A percentile compares a stretch with the other conserved stretches of the same genome.
These are phyloP conservation scores for Anarsia innoxiella DNA, from an alignment of 2,888 invertebrate genomes.

Conservation along the genomic window DNA sequence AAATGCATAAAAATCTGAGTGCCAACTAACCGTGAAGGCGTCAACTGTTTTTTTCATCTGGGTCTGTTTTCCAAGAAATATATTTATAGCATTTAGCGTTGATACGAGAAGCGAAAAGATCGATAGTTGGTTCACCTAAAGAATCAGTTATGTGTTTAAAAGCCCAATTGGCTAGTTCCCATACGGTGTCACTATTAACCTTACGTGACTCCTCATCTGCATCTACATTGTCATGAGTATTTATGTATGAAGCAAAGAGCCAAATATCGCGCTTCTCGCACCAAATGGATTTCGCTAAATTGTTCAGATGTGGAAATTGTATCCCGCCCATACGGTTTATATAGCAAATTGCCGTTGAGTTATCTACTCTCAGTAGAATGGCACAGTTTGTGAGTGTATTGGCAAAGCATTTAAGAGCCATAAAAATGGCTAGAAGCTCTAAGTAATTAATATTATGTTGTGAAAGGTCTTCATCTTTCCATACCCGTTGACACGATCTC, in stretches of 20 bases:
- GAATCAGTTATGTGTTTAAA: not conserved
- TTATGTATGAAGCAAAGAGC: not conserved
- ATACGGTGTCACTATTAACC: not conserved
- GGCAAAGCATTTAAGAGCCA: not conserved
- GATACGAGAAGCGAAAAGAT: slow-evolving; percentile 1
- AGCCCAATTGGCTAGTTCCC: not conserved
- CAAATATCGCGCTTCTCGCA: slow-evolving; percentile 8
- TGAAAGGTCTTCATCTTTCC: not conserved
- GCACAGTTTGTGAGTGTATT: not conserved
- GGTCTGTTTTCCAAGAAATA: not conserved
- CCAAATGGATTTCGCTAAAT: slow-evolving; percentile 8
- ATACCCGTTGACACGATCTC: not conserved
- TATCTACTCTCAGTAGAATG: not conserved
- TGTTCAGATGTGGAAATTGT: slow-evolving; percentile 1
- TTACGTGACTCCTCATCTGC: not conserved
- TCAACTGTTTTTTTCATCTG: not conserved
- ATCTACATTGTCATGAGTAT: not conserved
- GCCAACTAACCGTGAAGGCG: not conserved
- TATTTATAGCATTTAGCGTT: not conserved
- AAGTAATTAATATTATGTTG: slow-evolving; percentile 1
- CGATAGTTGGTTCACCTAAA: not conserved
- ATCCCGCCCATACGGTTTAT: slow-evolving; percentile 1
- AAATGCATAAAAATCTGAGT: not conserved
- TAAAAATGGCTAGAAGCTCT: not conserved
- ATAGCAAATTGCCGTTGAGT: not conserved